Percentiles rank a stretch among this genome's conserved stretches.
These are phyloP conservation scores for Orchestes rusci DNA, from an alignment of 2,888 invertebrate species.

Conservation along the genomic window DNA sequence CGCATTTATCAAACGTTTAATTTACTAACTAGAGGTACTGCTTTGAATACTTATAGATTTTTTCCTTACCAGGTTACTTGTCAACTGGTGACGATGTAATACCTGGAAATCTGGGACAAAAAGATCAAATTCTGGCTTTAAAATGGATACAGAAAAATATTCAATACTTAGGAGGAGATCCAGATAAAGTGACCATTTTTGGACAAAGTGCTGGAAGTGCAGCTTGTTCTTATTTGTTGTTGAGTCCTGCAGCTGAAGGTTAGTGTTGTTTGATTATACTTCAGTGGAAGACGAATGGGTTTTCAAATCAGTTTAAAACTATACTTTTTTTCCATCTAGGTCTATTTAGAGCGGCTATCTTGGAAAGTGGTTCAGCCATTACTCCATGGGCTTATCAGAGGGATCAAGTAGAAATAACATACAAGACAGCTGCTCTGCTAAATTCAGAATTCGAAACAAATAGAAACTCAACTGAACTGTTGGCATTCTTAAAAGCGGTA, in stretches of 20 bases:
- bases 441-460: conserved; percentile 27
- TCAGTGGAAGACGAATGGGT: too few species aligned
- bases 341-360: conserved; percentile 36
- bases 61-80: conserved; percentile 32
- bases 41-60: too few species aligned
- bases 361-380: conserved; percentile 38
- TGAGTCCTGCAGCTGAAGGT: conserved; percentile 25
- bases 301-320: not conserved
- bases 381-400: conserved; percentile 38
- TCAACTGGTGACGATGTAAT: conserved; percentile 34
- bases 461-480: conserved; percentile 24
- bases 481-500: conserved; percentile 26
- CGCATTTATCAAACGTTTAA: too few species aligned
- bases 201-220: conserved; percentile 37
- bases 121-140: conserved; percentile 34
- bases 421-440: conserved; percentile 30
- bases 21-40: too few species aligned
- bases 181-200: conserved; percentile 33
- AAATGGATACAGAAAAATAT: conserved; percentile 34
- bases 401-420: conserved; percentile 31
- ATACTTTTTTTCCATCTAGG: conserved; percentile 18
- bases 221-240: conserved; percentile 32
- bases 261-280: too few species aligned
- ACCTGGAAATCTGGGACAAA: conserved; percentile 36
- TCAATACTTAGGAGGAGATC: conserved; percentile 35